phyloP scores from a whole-genome alignment of 2,113 vertebrate species.

The Antigone vipio region DNA sequence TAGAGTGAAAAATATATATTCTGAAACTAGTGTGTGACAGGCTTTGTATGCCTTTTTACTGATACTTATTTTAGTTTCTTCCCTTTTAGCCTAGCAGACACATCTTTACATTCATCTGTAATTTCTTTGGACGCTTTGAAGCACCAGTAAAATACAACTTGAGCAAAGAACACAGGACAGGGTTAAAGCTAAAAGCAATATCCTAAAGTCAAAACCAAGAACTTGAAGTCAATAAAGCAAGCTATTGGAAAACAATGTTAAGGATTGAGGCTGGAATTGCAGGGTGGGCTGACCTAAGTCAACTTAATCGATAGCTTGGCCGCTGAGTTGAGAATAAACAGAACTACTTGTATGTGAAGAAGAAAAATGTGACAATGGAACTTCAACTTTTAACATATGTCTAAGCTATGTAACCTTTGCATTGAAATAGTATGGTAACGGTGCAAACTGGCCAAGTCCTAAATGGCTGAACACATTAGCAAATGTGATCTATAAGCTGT shows the following conservation, averaged over 20 bases:
- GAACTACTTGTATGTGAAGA: neutral
- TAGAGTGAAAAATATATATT: neutral
- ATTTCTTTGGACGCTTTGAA: neutral
- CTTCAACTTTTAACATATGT: neutral
- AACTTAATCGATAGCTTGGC: neutral
- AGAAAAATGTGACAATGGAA: neutral
- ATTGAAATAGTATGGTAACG: neutral
- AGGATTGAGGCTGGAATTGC: neutral
- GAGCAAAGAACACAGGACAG: neutral
- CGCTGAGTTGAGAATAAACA: conserved; percentile 31
- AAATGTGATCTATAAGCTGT: neutral
- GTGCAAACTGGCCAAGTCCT: neutral
- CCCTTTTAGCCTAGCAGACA: neutral
- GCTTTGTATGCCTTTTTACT: neutral
- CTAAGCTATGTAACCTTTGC: neutral
- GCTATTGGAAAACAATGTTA: conserved; percentile 18
- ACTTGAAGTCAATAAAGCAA: conserved; percentile 1
- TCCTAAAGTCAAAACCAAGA: neutral
- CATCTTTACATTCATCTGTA: neutral
- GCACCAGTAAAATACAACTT: neutral
- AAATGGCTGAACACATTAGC: neutral
- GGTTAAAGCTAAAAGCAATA: conserved; percentile 2
- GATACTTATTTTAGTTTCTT: neutral
- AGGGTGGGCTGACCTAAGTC: neutral
- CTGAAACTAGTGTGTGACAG: neutral